Evolutionary conservation across 2,113 vertebrate species (phyloP).

Genomic region (Heptranchias perlo): DNA sequence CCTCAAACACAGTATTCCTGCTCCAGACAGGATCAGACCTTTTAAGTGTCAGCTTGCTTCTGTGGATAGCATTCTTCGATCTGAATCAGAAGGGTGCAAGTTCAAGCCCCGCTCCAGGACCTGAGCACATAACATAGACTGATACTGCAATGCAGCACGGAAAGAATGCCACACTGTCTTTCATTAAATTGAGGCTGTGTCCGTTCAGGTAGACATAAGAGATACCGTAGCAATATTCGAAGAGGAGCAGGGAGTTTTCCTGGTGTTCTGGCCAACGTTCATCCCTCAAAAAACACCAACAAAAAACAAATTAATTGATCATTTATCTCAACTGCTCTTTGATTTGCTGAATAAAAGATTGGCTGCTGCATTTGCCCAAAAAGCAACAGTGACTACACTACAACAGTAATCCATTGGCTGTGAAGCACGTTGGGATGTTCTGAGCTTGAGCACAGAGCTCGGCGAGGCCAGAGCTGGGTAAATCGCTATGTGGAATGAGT

Average conservation of each 20-base stretch:
- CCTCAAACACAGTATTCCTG: neutral
- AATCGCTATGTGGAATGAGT: too few relatives aligned
- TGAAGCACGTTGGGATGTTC: neutral
- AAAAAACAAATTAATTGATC: neutral
- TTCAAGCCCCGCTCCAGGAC: neutral
- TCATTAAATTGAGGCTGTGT: neutral
- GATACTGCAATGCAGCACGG: neutral
- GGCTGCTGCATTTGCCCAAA: neutral
- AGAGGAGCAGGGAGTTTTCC: neutral
- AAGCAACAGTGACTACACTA: neutral
- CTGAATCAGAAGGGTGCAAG: neutral
- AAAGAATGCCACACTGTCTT: neutral
- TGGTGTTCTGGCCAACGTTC: neutral
- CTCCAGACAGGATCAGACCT: neutral
- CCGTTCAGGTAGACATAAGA: neutral
- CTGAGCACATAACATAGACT: neutral
- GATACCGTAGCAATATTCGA: neutral
- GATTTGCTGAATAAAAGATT: neutral
- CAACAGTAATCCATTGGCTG: conserved; percentile 39
- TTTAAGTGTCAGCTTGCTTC: neutral
- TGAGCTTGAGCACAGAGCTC: too few relatives aligned
- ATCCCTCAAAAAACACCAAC: neutral
- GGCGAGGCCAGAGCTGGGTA: too few relatives aligned
- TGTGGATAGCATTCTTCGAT: neutral
- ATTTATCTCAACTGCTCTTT: neutral